These are phyloP conservation scores for Drosophila hamatofila DNA, from an alignment of 2,888 invertebrate genomes.

Conservation along the genomic window DNA sequence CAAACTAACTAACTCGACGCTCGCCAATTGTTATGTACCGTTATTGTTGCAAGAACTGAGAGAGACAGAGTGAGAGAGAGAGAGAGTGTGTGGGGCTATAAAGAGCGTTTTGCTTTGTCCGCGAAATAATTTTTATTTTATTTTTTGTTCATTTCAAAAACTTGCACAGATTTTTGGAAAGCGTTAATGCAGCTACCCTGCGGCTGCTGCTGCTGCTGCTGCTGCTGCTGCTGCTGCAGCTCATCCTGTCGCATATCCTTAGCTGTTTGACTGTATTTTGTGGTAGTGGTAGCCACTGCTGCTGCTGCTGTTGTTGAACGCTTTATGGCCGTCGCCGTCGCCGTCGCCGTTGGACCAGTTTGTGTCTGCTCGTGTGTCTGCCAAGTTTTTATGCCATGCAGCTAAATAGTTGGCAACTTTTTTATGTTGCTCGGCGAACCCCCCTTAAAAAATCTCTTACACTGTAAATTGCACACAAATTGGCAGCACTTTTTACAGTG, in stretches of 20 bases:
- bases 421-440: conserved; percentile 43
- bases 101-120: conserved; percentile 65
- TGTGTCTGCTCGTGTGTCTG: conserved; percentile 77
- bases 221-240: conserved; percentile 32
- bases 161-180: conserved; percentile 73
- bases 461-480: conserved; percentile 75
- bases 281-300: conserved; percentile 20
- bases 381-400: conserved; percentile 69
- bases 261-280: conserved; percentile 36
- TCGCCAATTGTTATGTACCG: conserved; percentile 74
- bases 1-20: conserved; percentile 74
- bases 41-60: conserved; percentile 59
- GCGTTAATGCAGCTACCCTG: conserved; percentile 66
- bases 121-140: conserved; percentile 66
- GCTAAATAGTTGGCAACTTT: conserved; percentile 77
- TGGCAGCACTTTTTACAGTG: conserved; percentile 66
- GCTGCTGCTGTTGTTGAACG: conserved; percentile 54
- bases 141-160: conserved; percentile 38
- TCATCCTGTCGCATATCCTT: conserved; percentile 33
- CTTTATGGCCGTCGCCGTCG: conserved; percentile 58
- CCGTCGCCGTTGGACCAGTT: conserved; percentile 53
- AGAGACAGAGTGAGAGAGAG: not conserved
- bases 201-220: conserved; percentile 23
- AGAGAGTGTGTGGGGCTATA: not conserved
- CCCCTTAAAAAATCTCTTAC: conserved; percentile 15